Percentiles rank a stretch among this genome's conserved stretches.
Conservation (phyloP, 1,140 invertebrate species). For the Drosophila yakuba region DNA sequence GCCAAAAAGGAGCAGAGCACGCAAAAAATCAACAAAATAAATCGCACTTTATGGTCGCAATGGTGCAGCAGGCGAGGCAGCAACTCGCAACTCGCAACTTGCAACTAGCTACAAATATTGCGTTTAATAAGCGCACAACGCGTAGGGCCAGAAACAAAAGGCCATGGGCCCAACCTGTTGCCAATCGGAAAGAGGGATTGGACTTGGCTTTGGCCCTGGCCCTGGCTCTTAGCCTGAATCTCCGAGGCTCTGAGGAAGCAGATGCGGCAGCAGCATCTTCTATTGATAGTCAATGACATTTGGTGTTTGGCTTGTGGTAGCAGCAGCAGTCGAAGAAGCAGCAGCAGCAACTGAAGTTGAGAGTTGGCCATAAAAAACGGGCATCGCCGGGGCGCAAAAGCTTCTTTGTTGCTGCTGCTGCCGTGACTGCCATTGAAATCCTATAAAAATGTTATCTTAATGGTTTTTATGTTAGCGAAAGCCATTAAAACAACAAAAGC, state of each 20-base stretch:
- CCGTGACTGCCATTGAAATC: constrained; percentile 83
- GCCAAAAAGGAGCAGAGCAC: constrained; percentile 47
- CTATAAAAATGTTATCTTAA: constrained; percentile 85
- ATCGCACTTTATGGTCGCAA: constrained; percentile 74
- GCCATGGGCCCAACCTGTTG: constrained; percentile 55
- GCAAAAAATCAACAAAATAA: constrained; percentile 84
- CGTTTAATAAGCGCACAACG: constrained; percentile 80
- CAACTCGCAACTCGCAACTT: constrained; percentile 36
- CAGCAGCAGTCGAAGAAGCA: constrained; percentile 42
- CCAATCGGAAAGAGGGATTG: constrained; percentile 30
- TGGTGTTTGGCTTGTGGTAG: constrained; percentile 77
- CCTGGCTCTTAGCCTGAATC: constrained; percentile 30
- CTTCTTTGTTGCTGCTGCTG: constrained; percentile 75
- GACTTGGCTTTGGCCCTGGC: constrained; percentile 21
- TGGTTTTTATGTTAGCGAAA: constrained; percentile 84
- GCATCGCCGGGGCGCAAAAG: constrained; percentile 52
- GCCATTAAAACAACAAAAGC: constrained; percentile 83
- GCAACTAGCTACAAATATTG: constrained; percentile 77
- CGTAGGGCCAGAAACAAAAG: constrained; percentile 72
- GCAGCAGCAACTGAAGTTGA: constrained; percentile 20
- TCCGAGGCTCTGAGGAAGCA: constrained; percentile 48
- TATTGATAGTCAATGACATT: constrained; percentile 84
- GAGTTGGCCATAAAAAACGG: constrained; percentile 72
- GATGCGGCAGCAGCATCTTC: constrained; percentile 62
- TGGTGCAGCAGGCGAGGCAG: constrained; percentile 20